Base-by-base conservation (phyloP, 92 coral and sea anemone genomes). In the Pocillopora meandrina region DNA sequence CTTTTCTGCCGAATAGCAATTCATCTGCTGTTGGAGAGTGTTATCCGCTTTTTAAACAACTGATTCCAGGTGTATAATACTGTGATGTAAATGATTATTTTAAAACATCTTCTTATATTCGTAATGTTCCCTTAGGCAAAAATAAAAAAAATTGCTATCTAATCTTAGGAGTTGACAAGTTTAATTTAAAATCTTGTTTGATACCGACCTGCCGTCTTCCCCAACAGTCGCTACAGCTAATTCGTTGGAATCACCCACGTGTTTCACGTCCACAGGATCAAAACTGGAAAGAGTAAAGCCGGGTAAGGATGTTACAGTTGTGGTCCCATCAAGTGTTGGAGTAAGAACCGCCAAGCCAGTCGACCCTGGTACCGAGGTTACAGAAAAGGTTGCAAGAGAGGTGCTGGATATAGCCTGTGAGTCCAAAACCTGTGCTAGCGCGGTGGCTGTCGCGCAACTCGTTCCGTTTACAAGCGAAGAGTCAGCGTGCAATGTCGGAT, bases 191-290 rank as follows among this genome's bases (percentile, higher is more conserved):
- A 42, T 42, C 6, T 7, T 42, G 52, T 42, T 42, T 42, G 15
- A 23, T 13, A 63, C 90, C 34, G 63, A 94, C 98, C 98, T 94
- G 80, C 98, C 98, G 76, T 94, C 95, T 23, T 81, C 98, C 61
- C 98, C 93, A 16, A 94, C 93, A 18, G 93, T 94, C 20, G 98
- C 92, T 1, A 94, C 98, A 17, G 98, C 89, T 1, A 94, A 79
- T 56, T 91, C 94, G 36, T 85, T 71, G 49, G 87, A 81, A 56
- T 88, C 87, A 1, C 89, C 36, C 71, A 92, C 91, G 36, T 86
- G 91, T 55, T 90, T 88, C 19, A 94, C 98, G 70, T 94, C 98
- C 2, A 94, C 98, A 11, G 93, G 68, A 86, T 94, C 98, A 36
- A 94, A 94, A 71, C 90, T 91, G 12, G 94, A 89, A 89, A 93